These are phyloP conservation scores for Rhadinocentrus ornatus DNA, from an alignment of 2,797 vertebrate species.

Conservation along the genomic window DNA sequence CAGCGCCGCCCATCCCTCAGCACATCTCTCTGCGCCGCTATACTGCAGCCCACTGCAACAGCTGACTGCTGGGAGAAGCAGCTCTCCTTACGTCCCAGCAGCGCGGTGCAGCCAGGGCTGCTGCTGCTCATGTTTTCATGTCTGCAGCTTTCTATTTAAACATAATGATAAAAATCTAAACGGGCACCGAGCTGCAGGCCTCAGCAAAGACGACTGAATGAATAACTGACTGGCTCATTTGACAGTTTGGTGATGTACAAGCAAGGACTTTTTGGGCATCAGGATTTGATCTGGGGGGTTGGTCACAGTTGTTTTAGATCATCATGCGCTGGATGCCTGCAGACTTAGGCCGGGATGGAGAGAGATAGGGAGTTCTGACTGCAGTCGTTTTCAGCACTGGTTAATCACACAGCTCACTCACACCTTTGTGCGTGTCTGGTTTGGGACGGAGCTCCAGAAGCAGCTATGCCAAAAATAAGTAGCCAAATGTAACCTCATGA, in stretches of 20 bases:
- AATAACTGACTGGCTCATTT: not conserved
- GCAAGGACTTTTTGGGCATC: conserved; percentile 67
- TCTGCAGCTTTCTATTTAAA: too few species aligned
- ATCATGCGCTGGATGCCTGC: conserved; percentile 77
- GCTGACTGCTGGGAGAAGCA: conserved; percentile 69
- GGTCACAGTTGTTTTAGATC: conserved; percentile 87
- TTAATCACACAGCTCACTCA: conserved; percentile 31
- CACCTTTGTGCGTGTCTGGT: conserved; percentile 21
- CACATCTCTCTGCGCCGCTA: conserved; percentile 67
- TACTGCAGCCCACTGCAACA: conserved; percentile 67
- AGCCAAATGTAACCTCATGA: not conserved
- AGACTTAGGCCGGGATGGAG: conserved; percentile 71
- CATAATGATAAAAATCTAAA: too few species aligned
- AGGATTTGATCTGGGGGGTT: conserved; percentile 72
- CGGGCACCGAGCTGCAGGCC: conserved; percentile 16
- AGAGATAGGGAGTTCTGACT: conserved; percentile 73
- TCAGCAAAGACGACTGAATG: conserved; percentile 6
- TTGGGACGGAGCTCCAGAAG: too few species aligned
- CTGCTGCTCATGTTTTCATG: too few species aligned
- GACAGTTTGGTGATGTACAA: conserved; percentile 51
- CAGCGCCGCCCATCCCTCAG: conserved; percentile 34
- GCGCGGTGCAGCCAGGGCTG: not conserved
- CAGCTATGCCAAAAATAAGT: not conserved
- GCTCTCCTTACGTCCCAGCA: conserved; percentile 77
- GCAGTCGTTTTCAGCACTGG: conserved; percentile 51